Conservation (phyloP, 2,113 vertebrate genomes). For the Lophotis ruficrista region DNA sequence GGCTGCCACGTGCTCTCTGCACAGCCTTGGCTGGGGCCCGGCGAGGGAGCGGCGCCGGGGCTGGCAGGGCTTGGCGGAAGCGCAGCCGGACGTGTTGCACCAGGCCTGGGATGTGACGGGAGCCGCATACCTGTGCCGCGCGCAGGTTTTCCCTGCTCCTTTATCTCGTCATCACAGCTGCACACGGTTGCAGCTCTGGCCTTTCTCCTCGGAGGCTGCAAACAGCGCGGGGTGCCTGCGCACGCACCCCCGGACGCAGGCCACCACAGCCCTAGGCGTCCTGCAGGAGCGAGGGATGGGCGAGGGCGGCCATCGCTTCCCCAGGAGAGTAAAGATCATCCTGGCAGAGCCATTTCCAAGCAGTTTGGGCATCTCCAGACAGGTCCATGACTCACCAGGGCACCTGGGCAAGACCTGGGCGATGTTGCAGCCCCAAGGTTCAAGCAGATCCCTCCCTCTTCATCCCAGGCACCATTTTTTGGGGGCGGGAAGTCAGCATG, state of each 20-base stretch:
- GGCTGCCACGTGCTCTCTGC: neutral
- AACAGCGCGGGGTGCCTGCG: neutral
- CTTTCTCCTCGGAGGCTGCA: neutral
- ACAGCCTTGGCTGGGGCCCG: neutral
- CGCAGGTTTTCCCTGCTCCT: neutral
- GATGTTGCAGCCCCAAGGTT: constrained; percentile 9
- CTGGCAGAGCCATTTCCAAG: neutral
- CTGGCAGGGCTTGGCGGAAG: constrained; percentile 39
- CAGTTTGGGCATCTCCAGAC: constrained; percentile 68
- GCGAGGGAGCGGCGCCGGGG: neutral
- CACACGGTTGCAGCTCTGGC: neutral
- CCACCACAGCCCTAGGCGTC: neutral
- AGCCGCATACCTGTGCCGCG: neutral
- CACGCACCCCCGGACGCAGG: neutral
- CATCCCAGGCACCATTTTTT: neutral
- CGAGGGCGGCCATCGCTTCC: neutral
- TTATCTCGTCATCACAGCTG: neutral
- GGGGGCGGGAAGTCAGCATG: neutral
- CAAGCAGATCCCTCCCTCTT: neutral
- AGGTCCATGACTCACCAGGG: constrained; percentile 57
- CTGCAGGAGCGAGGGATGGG: neutral
- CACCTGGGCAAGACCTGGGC: neutral
- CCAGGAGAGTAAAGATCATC: constrained; percentile 27
- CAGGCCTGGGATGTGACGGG: constrained; percentile 25
- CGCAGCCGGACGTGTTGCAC: constrained; percentile 38